Conservation (phyloP, 2,797 vertebrate genomes). For the Catamblyrhynchus diadema region DNA sequence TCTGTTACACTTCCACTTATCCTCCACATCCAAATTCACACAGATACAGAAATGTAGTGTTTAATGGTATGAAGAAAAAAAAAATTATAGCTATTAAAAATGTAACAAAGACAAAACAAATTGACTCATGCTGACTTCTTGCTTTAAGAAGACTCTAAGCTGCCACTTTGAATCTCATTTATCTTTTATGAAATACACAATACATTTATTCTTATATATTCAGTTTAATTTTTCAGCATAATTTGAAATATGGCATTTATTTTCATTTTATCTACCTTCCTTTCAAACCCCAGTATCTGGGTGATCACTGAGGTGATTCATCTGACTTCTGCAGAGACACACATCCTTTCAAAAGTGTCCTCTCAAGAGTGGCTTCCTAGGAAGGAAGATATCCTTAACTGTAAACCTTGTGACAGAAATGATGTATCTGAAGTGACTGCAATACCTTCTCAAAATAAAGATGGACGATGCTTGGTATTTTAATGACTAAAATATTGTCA, state of each 20-base stretch:
- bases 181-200: neutral
- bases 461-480: neutral
- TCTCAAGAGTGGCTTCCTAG: neutral
- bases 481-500: neutral
- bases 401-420: neutral
- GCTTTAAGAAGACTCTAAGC: neutral
- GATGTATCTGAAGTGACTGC: neutral
- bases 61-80: neutral
- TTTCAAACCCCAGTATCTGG: neutral
- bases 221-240: neutral
- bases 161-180: neutral
- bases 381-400: neutral
- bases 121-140: neutral
- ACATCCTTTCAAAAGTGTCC: neutral
- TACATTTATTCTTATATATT: neutral
- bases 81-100: neutral
- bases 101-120: neutral
- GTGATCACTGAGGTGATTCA: neutral
- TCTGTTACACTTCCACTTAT: neutral
- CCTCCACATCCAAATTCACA: neutral
- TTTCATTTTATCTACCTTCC: neutral
- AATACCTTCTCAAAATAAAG: neutral
- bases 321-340: neutral
- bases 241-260: neutral
- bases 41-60: neutral